These are phyloP conservation scores for Notocelia uddmanniana DNA, from an alignment of 2,888 invertebrate species.

Conservation along the genomic window DNA sequence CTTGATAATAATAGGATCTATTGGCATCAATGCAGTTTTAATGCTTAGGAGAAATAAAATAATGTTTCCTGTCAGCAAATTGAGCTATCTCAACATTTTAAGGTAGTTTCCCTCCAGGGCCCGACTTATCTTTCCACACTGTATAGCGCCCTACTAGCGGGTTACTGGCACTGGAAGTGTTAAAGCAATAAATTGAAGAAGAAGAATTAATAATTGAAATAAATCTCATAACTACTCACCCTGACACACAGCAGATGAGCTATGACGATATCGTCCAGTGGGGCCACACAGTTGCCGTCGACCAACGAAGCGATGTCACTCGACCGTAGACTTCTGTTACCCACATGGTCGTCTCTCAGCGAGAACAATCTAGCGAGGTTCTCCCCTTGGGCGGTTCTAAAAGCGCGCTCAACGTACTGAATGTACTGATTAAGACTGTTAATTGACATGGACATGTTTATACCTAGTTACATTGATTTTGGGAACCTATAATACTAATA, in stretches of 20 bases:
- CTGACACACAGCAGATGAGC: conserved; percentile 88
- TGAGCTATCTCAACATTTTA: no score
- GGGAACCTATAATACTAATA: no score
- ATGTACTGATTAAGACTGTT: conserved; percentile 71
- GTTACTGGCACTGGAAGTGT: no score
- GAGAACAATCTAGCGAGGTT: conserved; percentile 84
- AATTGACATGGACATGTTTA: conserved; percentile 61
- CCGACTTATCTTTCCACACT: no score
- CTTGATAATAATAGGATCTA: no score
- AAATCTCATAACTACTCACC: conserved; percentile 59
- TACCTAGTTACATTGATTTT: conserved; percentile 17
- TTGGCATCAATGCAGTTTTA: no score
- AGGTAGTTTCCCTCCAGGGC: no score
- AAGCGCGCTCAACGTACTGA: conserved; percentile 79
- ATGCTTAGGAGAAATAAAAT: no score
- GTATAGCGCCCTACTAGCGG: no score
- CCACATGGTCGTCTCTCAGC: conserved; percentile 87
- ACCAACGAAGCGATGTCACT: conserved; percentile 87
- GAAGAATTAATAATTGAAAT: neutral
- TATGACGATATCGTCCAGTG: conserved; percentile 90
- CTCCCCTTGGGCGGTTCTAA: conserved; percentile 84
- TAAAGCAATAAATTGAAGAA: no score
- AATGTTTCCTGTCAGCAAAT: no score
- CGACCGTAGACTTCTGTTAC: conserved; percentile 86
- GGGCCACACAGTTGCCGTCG: conserved; percentile 86